Conservation (phyloP, 2,888 invertebrate species). For the Pycnomerus fuliginosus region DNA sequence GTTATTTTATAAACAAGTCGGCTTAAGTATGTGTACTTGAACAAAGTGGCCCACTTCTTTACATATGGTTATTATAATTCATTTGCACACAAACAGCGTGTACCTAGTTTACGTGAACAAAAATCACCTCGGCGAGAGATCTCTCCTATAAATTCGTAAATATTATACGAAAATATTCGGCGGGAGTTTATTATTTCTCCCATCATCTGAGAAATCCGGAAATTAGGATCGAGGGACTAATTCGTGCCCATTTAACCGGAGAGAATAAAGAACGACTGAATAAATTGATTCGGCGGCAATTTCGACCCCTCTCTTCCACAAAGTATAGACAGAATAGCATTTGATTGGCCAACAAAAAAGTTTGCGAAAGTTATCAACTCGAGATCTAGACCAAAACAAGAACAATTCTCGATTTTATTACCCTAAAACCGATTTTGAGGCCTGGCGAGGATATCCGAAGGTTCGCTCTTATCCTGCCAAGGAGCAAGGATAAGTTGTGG, state of each 20-base stretch:
- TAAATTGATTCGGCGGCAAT: constrained; percentile 43
- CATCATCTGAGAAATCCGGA: constrained; percentile 26
- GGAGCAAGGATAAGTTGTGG: constrained; percentile 47
- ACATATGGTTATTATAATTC: constrained; percentile 47
- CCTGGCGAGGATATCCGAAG: not conserved
- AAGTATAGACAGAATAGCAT: constrained; percentile 53
- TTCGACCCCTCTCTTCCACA: constrained; percentile 44
- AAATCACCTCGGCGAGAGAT: constrained; percentile 39
- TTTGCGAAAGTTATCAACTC: constrained; percentile 51
- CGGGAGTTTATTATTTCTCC: constrained; percentile 42
- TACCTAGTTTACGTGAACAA: constrained; percentile 35
- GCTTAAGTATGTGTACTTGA: constrained; percentile 44
- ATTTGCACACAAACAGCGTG: constrained; percentile 31
- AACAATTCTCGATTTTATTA: not conserved
- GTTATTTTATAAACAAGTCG: constrained; percentile 46
- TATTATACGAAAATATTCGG: constrained; percentile 35
- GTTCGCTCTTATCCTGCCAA: constrained; percentile 21
- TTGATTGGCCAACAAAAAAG: constrained; percentile 54
- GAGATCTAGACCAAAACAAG: constrained; percentile 25
- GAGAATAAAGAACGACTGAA: constrained; percentile 31
- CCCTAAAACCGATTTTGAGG: not conserved
- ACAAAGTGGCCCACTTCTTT: constrained; percentile 46
- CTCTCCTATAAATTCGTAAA: constrained; percentile 33
- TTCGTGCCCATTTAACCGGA: constrained; percentile 29
- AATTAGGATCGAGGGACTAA: constrained; percentile 20